Conservation (phyloP, 1,140 invertebrate species). For the Temnothorax curvispinosus region DNA sequence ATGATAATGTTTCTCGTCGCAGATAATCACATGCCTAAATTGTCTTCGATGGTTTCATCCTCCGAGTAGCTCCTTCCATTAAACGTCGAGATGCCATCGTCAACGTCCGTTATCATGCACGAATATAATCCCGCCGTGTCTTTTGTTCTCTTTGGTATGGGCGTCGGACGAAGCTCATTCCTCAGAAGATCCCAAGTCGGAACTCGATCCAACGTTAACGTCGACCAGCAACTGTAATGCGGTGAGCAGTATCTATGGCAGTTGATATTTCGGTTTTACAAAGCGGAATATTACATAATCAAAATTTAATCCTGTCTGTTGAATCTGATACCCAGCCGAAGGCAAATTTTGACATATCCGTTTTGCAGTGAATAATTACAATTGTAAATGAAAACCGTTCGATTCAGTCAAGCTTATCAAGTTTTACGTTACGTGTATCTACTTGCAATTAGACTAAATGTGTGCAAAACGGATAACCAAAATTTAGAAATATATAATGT, state of each 20-base stretch:
- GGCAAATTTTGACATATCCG: conserved; percentile 17
- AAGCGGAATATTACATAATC: neutral
- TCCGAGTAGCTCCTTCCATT: conserved; percentile 65
- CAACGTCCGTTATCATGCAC: conserved; percentile 25
- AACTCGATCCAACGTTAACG: conserved; percentile 24
- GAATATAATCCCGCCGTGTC: neutral
- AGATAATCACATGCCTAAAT: conserved; percentile 77
- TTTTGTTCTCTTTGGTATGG: conserved; percentile 17
- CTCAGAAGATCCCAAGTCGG: conserved; percentile 42
- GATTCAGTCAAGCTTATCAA: conserved; percentile 8
- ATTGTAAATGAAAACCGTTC: conserved; percentile 12
- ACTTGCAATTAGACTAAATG: neutral
- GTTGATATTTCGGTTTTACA: neutral
- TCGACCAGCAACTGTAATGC: conserved; percentile 54
- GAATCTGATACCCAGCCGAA: neutral
- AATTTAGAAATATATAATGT: neutral
- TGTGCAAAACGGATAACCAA: neutral
- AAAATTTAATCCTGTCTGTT: conserved; percentile 22
- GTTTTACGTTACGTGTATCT: neutral
- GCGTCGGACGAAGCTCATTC: conserved; percentile 24
- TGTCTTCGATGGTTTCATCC: conserved; percentile 65
- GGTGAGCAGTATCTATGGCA: conserved; percentile 51
- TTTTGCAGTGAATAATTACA: neutral
- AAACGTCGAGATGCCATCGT: conserved; percentile 35
- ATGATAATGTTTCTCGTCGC: conserved; percentile 14